phyloP scores from a whole-genome alignment of 1,140 invertebrate genomes.

The Telenomus remus region DNA sequence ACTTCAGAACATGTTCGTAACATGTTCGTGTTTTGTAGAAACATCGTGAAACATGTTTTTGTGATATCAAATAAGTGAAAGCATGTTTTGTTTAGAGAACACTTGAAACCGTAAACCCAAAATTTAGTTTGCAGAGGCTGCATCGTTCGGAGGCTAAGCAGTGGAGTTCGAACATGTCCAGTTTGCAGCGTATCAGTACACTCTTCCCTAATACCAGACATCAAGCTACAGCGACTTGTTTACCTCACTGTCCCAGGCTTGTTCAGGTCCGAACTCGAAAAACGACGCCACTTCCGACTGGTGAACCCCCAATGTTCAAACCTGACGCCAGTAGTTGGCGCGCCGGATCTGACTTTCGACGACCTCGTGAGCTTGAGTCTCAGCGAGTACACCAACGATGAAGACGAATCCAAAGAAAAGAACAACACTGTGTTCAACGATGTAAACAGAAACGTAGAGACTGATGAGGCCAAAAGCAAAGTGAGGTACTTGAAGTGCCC shows the following conservation, averaged over 20 bases:
- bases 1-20: too few relatives aligned
- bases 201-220: constrained; percentile 78
- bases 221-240: constrained; percentile 83
- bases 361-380: constrained; percentile 70
- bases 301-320: constrained; percentile 66
- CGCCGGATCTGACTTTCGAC: constrained; percentile 65
- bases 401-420: constrained; percentile 19
- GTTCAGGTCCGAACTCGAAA: constrained; percentile 71
- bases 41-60: too few relatives aligned
- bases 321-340: constrained; percentile 59
- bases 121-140: constrained; percentile 90
- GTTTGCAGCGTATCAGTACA: constrained; percentile 71
- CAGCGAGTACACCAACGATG: constrained; percentile 50
- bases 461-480: constrained; percentile 42
- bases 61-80: too few relatives aligned
- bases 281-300: constrained; percentile 64
- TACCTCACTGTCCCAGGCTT: constrained; percentile 86
- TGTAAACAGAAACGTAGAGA: constrained; percentile 24
- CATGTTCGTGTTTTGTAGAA: too few relatives aligned
- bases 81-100: too few relatives aligned
- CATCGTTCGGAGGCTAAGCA: constrained; percentile 89
- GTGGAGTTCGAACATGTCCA: constrained; percentile 79
- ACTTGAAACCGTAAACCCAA: too few relatives aligned
- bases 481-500: constrained; percentile 68
- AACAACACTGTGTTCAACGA: constrained; percentile 14